Evolutionary conservation across 2,888 invertebrate species (phyloP).

Genomic region (Archips crataeganus): DNA sequence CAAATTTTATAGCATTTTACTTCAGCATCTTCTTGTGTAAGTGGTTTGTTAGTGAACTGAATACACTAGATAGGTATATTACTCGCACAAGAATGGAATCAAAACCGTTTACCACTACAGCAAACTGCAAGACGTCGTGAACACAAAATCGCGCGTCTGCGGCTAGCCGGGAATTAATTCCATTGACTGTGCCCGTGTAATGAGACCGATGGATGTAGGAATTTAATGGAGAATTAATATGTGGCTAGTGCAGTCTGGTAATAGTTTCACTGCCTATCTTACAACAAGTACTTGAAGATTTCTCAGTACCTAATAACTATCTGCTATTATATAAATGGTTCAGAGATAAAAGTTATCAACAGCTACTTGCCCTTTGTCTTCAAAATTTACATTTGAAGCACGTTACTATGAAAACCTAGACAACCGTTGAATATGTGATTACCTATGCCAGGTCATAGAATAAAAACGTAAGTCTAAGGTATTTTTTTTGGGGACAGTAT

Average conservation of each 20-base stretch:
- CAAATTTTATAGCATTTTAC: too few relatives aligned
- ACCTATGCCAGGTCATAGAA: too few relatives aligned
- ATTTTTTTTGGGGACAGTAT: too few relatives aligned
- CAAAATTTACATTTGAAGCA: too few relatives aligned
- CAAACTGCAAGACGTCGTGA: constrained; percentile 56
- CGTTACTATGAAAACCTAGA: too few relatives aligned
- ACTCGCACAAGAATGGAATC: constrained; percentile 1
- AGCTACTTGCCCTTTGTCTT: background rate
- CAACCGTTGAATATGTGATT: too few relatives aligned
- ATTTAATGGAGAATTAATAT: constrained; percentile 29
- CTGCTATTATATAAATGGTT: background rate
- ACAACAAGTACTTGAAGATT: background rate
- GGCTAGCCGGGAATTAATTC: constrained; percentile 73
- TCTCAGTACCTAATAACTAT: background rate
- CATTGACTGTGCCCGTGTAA: constrained; percentile 68
- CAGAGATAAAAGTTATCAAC: background rate
- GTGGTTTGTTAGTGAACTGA: too few relatives aligned
- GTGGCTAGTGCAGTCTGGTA: constrained; percentile 17
- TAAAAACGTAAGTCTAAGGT: too few relatives aligned
- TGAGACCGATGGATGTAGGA: constrained; percentile 51
- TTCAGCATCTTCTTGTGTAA: too few relatives aligned
- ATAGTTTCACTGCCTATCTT: background rate
- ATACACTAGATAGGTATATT: too few relatives aligned
- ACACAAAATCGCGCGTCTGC: constrained; percentile 72
- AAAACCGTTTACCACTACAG: constrained; percentile 6